Evolutionary conservation across 2,888 invertebrate species (phyloP).

Genomic region (Campoletis raptor): DNA sequence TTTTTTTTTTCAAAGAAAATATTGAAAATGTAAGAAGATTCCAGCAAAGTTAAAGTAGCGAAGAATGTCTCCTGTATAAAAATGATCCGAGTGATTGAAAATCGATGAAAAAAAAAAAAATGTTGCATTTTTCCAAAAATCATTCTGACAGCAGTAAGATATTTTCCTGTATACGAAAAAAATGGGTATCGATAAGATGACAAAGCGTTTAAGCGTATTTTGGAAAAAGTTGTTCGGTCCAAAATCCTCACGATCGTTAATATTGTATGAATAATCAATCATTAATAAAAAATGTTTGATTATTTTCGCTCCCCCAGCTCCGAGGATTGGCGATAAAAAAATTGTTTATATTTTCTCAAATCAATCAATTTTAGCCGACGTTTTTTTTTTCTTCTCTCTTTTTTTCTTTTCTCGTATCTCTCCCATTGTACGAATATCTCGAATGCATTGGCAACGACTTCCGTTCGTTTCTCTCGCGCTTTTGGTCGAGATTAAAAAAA

Average conservation of each 20-base stretch:
- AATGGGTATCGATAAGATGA: constrained; percentile 44
- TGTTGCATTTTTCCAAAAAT: neutral
- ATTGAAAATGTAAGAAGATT: neutral
- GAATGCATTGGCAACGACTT: neutral
- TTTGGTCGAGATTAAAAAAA: neutral
- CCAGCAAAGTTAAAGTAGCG: neutral
- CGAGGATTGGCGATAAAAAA: constrained; percentile 18
- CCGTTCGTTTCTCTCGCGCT: neutral
- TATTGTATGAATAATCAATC: constrained; percentile 26
- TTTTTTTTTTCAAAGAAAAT: neutral
- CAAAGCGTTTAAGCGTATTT: constrained; percentile 40
- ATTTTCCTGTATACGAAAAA: constrained; percentile 33
- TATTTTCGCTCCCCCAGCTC: constrained; percentile 48
- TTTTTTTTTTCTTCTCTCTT: neutral
- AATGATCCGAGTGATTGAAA: constrained; percentile 1
- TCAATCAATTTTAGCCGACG: neutral
- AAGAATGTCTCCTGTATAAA: constrained; percentile 4
- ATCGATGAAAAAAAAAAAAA: constrained; percentile 5
- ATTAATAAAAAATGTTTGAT: constrained; percentile 28
- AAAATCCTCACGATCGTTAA: constrained; percentile 37
- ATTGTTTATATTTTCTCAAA: neutral
- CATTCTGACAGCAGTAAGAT: constrained; percentile 25
- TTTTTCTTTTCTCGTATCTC: neutral
- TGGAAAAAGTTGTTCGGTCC: constrained; percentile 27
- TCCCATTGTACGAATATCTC: neutral